Evolutionary conservation across 2,113 vertebrate genomes (phyloP).

Genomic region (Lethenteron reissneri): DNA sequence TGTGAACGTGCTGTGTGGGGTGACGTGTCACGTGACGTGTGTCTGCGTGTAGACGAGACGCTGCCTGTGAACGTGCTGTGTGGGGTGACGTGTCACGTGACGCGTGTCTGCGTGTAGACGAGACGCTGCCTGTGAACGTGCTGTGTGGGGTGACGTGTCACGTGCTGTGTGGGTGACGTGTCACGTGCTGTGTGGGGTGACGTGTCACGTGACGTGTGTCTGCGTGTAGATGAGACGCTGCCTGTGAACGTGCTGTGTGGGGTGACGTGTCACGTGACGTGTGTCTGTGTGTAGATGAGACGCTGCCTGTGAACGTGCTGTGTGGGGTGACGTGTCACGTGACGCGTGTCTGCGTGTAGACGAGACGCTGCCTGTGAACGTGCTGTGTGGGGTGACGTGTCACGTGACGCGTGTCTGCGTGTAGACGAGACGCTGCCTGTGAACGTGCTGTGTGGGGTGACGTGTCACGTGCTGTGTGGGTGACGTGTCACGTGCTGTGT

Average conservation of each 20-base stretch:
- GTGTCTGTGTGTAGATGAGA: slow-evolving; percentile 43
- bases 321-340: slow-evolving; percentile 35
- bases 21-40: slow-evolving; percentile 13
- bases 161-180: too few species aligned
- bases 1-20: slow-evolving; percentile 84
- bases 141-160: slow-evolving; percentile 47
- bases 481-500: slow-evolving; percentile 29
- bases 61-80: slow-evolving; percentile 88
- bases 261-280: slow-evolving; percentile 17
- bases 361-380: slow-evolving; percentile 76
- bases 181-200: slow-evolving; percentile 50
- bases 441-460: slow-evolving; percentile 85
- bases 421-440: slow-evolving; percentile 80
- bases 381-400: slow-evolving; percentile 58
- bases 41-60: slow-evolving; percentile 49
- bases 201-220: neutral
- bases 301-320: slow-evolving; percentile 79
- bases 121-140: slow-evolving; percentile 82
- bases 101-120: slow-evolving; percentile 32
- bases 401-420: neutral
- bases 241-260: slow-evolving; percentile 88
- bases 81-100: slow-evolving; percentile 25
- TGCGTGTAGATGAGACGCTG: slow-evolving; percentile 62
- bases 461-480: neutral
- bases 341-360: slow-evolving; percentile 26